These are phyloP conservation scores for Lasioglossum vierecki DNA, from an alignment of 2,888 invertebrate genomes.

Conservation along the genomic window DNA sequence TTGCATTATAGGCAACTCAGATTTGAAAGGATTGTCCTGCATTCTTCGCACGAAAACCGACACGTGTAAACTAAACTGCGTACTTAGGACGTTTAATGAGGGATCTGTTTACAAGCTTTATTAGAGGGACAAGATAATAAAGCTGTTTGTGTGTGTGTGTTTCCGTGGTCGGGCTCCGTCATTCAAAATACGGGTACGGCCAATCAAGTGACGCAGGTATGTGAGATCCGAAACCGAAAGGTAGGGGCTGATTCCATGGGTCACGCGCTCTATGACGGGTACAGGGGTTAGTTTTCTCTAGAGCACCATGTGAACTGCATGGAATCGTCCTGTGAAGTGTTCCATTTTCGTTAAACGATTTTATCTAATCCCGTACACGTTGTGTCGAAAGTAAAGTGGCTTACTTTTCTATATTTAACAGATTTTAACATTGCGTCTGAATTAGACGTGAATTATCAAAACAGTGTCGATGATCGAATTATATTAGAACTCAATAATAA, in stretches of 20 bases:
- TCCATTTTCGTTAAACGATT: not conserved
- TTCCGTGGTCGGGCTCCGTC: slow-evolving; percentile 15
- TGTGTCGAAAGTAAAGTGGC: not conserved
- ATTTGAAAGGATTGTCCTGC: not conserved
- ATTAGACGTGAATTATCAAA: not conserved
- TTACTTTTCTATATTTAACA: not conserved
- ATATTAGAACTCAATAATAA: not conserved
- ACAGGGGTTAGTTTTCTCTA: slow-evolving; percentile 65
- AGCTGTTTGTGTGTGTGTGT: slow-evolving; percentile 15
- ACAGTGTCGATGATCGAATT: not conserved
- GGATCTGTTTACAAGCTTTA: not conserved
- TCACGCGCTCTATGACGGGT: slow-evolving; percentile 41
- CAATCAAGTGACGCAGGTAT: slow-evolving; percentile 66
- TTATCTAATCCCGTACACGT: not conserved
- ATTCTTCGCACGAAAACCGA: not conserved
- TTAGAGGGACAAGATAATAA: not conserved
- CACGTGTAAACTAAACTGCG: not conserved
- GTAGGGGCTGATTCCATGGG: slow-evolving; percentile 67
- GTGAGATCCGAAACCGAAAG: slow-evolving; percentile 43
- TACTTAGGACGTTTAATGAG: not conserved
- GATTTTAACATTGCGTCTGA: not conserved
- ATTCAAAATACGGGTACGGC: slow-evolving; percentile 39
- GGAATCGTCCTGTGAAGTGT: slow-evolving; percentile 41
- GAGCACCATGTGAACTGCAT: slow-evolving; percentile 44
- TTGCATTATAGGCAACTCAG: not conserved